Conservation (phyloP, 2,113 vertebrate species). For the Cinclus cinclus region DNA sequence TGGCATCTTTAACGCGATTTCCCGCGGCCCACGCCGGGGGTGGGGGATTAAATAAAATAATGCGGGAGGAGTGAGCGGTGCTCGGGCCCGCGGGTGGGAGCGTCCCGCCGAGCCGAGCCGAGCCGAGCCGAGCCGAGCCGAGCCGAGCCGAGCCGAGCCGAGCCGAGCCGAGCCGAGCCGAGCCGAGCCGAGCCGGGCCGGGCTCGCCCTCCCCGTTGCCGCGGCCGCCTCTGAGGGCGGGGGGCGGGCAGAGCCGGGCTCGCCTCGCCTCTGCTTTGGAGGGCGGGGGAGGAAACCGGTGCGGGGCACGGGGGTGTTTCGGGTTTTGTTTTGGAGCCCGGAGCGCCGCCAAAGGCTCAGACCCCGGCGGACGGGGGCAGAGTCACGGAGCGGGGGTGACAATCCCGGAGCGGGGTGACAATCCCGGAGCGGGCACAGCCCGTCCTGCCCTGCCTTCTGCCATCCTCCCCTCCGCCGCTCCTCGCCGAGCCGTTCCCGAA, state of each 20-base stretch:
- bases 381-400: background rate
- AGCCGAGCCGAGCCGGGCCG: background rate
- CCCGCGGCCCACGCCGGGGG: rapidly evolving
- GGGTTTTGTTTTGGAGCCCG: slow-evolving; percentile 63
- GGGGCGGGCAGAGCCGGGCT: slow-evolving; percentile 46
- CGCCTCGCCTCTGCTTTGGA: slow-evolving; percentile 49
- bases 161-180: too few relatives aligned
- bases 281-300: background rate
- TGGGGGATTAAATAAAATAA: too few relatives aligned
- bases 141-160: background rate
- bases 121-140: background rate
- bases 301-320: background rate
- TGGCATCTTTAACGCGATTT: background rate
- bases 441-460: background rate
- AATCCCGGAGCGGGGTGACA: background rate
- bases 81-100: too few relatives aligned
- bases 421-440: background rate
- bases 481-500: background rate
- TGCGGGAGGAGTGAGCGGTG: background rate
- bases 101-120: background rate
- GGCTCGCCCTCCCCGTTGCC: background rate
- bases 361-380: background rate
- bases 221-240: background rate
- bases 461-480: background rate
- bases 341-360: background rate